Conservation (phyloP, 2,888 invertebrate species). For the Augiades crinisus region DNA sequence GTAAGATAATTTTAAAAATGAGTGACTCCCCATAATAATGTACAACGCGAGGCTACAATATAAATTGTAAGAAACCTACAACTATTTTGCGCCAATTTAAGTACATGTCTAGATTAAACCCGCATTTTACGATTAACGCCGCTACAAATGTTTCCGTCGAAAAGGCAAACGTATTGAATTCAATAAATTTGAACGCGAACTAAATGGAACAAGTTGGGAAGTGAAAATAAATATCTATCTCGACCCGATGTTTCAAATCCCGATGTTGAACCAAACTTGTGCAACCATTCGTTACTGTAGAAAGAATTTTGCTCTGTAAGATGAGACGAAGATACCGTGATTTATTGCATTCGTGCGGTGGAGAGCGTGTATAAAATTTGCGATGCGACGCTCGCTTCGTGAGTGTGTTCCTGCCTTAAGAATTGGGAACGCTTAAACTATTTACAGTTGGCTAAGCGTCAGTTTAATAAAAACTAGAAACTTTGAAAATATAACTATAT, state of each 20-base stretch:
- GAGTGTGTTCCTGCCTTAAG: conserved; percentile 11
- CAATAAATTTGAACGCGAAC: conserved; percentile 22
- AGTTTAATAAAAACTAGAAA: too few species aligned
- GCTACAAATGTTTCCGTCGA: conserved; percentile 8
- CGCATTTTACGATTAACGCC: conserved; percentile 12
- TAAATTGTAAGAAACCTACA: not conserved
- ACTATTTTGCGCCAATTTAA: not conserved
- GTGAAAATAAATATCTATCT: conserved; percentile 27
- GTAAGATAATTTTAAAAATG: too few species aligned
- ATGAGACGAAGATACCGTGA: conserved; percentile 22
- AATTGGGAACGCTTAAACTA: not conserved
- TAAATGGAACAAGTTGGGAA: conserved; percentile 26
- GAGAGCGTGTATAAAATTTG: conserved; percentile 23
- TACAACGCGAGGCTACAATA: not conserved
- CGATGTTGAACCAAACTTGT: conserved; percentile 19
- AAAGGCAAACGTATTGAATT: conserved; percentile 18
- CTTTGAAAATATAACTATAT: too few species aligned
- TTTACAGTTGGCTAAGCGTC: too few species aligned
- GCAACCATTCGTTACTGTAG: conserved; percentile 22
- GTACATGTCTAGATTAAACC: conserved; percentile 2
- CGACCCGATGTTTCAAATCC: conserved; percentile 23
- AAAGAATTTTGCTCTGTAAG: conserved; percentile 19
- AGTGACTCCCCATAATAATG: too few species aligned
- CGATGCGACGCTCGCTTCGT: conserved; percentile 13
- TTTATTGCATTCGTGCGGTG: conserved; percentile 25